Evolutionary conservation across 2,113 vertebrate genomes (phyloP).

Genomic region (Peromyscus californicus): DNA sequence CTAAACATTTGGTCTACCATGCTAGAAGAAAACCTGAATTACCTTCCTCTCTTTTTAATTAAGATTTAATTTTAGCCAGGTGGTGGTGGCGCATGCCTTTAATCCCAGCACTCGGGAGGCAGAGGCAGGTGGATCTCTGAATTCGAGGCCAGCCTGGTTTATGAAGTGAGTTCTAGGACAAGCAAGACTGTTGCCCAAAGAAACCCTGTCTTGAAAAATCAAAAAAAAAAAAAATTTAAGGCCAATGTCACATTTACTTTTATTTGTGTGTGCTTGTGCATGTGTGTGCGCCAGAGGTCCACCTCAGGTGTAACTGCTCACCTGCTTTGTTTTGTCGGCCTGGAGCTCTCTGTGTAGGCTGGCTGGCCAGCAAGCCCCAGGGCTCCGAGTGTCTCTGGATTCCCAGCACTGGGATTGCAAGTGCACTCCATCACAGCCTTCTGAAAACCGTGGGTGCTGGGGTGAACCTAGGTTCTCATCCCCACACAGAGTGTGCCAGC

Average conservation of each 20-base stretch:
- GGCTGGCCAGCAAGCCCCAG: not conserved
- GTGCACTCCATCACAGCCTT: no score
- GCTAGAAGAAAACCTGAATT: constrained; percentile 44
- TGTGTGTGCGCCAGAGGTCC: not conserved
- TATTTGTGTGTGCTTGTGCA: not conserved
- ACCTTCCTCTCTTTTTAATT: constrained; percentile 8
- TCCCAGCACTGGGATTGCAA: no score
- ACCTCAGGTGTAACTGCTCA: not conserved
- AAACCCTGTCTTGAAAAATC: not conserved
- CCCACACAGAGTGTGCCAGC: not conserved
- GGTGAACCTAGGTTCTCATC: not conserved
- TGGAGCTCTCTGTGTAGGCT: not conserved
- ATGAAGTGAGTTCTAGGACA: not conserved
- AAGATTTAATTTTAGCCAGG: not conserved
- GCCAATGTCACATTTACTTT: not conserved
- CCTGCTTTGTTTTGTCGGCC: not conserved
- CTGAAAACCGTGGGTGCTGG: not conserved
- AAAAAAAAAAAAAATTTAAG: no score
- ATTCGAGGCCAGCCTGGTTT: not conserved
- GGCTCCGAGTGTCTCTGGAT: no score
- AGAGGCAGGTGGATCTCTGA: not conserved
- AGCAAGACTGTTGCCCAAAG: not conserved
- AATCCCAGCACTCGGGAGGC: not conserved
- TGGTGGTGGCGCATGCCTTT: not conserved
- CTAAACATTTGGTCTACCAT: constrained; percentile 34